Evolutionary conservation across 2,797 vertebrate genomes (phyloP), one percentile per base, ranked within the genome.

Genomic region (Eulemur coronatus): DNA sequence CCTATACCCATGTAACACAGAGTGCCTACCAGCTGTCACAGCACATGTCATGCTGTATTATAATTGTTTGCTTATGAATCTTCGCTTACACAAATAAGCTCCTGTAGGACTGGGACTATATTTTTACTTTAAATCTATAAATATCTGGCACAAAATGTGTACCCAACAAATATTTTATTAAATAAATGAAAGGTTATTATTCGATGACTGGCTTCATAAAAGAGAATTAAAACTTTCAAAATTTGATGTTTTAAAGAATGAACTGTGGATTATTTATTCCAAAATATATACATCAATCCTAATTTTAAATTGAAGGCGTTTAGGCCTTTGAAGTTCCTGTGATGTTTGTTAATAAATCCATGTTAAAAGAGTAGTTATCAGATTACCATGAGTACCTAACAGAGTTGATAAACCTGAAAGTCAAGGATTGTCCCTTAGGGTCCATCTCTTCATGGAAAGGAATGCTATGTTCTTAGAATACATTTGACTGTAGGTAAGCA

Each of bases 51-150:
- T 1, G 2, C 22, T 73, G 35, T 4, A 8, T 92, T 89, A 55
- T 84, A 46, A 35, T 75, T 86, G 65, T 63, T 87, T 91, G 70
- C 70, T 70, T 61, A 69, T 28, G n/a, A 50, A 35, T 85, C 91
- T 90, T 84, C 72, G 38, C 18, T 57, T 84, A 38, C 20, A 84
- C 35, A 96, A 61, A 85, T 28, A 38, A 95, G 33, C 30, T 46
- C 59, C 11, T 69, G 3, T 63, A 78, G 20, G 43, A 52, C 35
- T 61, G 1, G 28, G 8, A 43, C 38, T 69, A 3, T 59, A 69
- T 67, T 48, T 91, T 88, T 72, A 93, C 80, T 91, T 93, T 78
- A 79, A 78, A 79, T 57, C 75, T 94, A 24, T 76, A 92, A 89
- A 61, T 94, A 28, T 72, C 48, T 95, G 30, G 28, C 5, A 85